phyloP scores from a whole-genome alignment of 2,113 vertebrate species.

The Bubo scandiacus region DNA sequence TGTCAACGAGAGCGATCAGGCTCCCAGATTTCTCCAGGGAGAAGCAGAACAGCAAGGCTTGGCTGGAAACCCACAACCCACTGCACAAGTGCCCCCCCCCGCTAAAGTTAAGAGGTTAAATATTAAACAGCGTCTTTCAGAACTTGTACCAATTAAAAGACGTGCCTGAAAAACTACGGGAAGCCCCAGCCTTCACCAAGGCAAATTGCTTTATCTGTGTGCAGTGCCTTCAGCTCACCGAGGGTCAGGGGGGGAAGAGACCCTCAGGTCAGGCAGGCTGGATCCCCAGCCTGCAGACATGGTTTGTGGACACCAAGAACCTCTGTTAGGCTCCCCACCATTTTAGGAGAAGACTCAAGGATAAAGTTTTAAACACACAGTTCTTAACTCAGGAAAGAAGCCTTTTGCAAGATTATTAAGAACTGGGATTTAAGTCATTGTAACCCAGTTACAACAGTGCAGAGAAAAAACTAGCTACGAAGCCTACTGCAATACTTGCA shows the following conservation, averaged over 20 bases:
- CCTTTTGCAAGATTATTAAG: background rate
- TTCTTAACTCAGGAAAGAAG: background rate
- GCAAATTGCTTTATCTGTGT: background rate
- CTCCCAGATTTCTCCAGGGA: slow-evolving; percentile 6
- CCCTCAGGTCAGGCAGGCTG: background rate
- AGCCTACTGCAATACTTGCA: background rate
- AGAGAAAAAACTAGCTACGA: rapidly evolving
- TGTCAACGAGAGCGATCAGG: background rate
- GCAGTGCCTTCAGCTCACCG: background rate
- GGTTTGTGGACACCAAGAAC: background rate
- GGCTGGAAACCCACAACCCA: background rate
- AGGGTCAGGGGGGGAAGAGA: background rate
- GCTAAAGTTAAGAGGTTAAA: background rate
- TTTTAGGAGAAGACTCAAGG: background rate
- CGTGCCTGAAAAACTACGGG: rapidly evolving
- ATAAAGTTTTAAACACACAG: background rate
- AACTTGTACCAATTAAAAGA: background rate
- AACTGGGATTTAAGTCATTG: background rate
- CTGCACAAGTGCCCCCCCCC: background rate
- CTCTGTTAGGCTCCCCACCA: rapidly evolving
- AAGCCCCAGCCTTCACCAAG: background rate
- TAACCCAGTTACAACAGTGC: background rate
- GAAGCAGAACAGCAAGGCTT: background rate
- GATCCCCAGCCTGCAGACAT: background rate
- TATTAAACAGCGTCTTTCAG: background rate